phyloP scores from a whole-genome alignment of 1,140 invertebrate genomes.

The Zophobas atratus region DNA sequence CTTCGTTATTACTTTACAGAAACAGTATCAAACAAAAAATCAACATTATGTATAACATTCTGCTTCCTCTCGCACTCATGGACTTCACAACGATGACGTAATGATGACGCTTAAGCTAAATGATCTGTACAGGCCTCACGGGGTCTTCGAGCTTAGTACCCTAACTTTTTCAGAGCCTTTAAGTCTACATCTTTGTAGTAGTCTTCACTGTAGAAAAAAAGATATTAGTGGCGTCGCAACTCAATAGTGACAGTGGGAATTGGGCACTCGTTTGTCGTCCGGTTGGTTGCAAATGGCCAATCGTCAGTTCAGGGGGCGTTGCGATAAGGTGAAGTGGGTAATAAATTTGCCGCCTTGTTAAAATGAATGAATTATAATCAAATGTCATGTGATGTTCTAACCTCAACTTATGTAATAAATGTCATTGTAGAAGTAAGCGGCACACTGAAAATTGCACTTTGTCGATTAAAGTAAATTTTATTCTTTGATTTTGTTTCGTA shows the following conservation, averaged over 20 bases:
- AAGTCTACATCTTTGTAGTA: slow-evolving; percentile 89
- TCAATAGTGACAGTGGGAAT: not conserved
- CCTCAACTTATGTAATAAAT: too few species aligned
- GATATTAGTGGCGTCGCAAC: slow-evolving; percentile 22
- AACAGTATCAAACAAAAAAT: slow-evolving; percentile 37
- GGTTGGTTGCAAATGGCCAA: too few species aligned
- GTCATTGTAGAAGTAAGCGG: too few species aligned
- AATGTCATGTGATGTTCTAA: too few species aligned
- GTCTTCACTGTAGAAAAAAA: slow-evolving; percentile 77
- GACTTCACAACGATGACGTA: not conserved
- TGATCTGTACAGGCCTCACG: slow-evolving; percentile 23
- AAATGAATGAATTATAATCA: too few species aligned
- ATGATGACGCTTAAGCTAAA: slow-evolving; percentile 22
- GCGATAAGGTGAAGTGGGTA: too few species aligned
- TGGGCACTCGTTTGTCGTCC: too few species aligned
- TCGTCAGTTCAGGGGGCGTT: too few species aligned
- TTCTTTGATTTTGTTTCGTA: too few species aligned
- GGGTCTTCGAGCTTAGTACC: slow-evolving; percentile 71
- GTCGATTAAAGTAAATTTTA: too few species aligned
- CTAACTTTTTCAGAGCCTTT: slow-evolving; percentile 84
- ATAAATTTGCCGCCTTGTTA: too few species aligned
- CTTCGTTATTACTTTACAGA: slow-evolving; percentile 2
- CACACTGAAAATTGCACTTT: too few species aligned
- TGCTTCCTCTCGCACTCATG: not conserved
- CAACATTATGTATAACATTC: slow-evolving; percentile 10